Evolutionary conservation across 2,888 invertebrate species (phyloP).

Genomic region (Oscheius onirici): DNA sequence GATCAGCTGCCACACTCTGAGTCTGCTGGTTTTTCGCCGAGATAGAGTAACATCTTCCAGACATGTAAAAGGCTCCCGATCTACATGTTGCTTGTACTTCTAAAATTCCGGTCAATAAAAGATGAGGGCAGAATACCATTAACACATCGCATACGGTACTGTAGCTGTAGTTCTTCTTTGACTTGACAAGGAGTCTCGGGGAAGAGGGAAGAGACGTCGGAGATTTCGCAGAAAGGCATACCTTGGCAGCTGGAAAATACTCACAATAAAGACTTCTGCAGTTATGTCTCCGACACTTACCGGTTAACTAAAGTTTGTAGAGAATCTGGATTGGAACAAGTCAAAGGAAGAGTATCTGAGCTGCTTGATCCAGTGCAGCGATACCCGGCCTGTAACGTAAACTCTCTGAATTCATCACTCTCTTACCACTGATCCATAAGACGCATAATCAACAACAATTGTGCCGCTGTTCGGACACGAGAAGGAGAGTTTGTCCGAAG

Average conservation of each 20-base stretch:
- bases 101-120: not conserved
- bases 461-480: conserved; percentile 47
- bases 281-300: not conserved
- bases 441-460: conserved; percentile 59
- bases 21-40: conserved; percentile 36
- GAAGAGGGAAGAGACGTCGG: conserved; percentile 37
- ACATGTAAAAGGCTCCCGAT: conserved; percentile 34
- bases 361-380: conserved; percentile 26
- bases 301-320: conserved; percentile 48
- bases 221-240: conserved; percentile 44
- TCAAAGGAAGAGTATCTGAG: conserved; percentile 30
- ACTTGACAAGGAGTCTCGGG: conserved; percentile 46
- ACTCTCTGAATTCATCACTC: not conserved
- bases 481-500: conserved; percentile 40
- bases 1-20: conserved; percentile 31
- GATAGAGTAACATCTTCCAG: conserved; percentile 45
- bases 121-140: no score
- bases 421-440: conserved; percentile 50
- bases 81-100: conserved; percentile 34
- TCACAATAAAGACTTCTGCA: not conserved
- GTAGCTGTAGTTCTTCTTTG: conserved; percentile 41
- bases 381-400: conserved; percentile 38
- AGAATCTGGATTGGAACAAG: conserved; percentile 46
- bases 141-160: conserved; percentile 47
- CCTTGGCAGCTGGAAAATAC: conserved; percentile 41